Evolutionary conservation across 2,113 vertebrate species (phyloP), one percentile per base, ranked within the genome.

Genomic region (Thamnophis sirtalis): DNA sequence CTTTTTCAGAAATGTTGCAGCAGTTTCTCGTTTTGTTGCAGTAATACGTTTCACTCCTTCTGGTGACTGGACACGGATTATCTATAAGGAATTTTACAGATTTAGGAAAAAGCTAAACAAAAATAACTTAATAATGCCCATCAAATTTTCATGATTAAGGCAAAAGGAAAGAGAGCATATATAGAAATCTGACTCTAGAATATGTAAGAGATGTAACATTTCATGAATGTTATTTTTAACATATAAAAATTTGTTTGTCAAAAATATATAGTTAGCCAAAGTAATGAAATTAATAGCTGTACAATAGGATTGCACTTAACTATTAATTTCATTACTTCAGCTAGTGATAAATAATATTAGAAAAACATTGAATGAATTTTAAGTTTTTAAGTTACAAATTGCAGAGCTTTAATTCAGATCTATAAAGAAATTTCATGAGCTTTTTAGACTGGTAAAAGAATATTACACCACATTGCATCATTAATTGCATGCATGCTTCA

Each of bases 11-110:
- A 99, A 99, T 0, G 98, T 97, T 9, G 98, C 98, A 5, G 98
- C 98, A 0, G 98, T 98, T 92, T 99, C 99, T 28, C 98, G 97
- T 96, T 99, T 99, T 0, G 98, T 98, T 19, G 98, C 98, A 0
- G 97, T 96, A 93, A 99, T 98, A 92, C 99, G 98, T 96, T 98
- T 99, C 97, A 99, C 98, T 54, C 99, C 99, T 0, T 99, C 98
- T 0, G 99, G 99, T 19, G 99, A 99, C 96, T 99, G 99, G 68
- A 99, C 98, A 0, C 99, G 98, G 94, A 99, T 97, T 84, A 98
- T 98, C 99, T 99, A 93, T 0, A 28, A 90, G 38, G 84, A 93
- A 5, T 0, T 50, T 2, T 89, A 93, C 91, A 58, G 26, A 56
- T 86, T n/a, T 94, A 10, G 58, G 22, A 28, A 33, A 80, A 0